Conservation (phyloP, 2,888 invertebrate genomes). For the Chaetogeoica ovagalla region DNA sequence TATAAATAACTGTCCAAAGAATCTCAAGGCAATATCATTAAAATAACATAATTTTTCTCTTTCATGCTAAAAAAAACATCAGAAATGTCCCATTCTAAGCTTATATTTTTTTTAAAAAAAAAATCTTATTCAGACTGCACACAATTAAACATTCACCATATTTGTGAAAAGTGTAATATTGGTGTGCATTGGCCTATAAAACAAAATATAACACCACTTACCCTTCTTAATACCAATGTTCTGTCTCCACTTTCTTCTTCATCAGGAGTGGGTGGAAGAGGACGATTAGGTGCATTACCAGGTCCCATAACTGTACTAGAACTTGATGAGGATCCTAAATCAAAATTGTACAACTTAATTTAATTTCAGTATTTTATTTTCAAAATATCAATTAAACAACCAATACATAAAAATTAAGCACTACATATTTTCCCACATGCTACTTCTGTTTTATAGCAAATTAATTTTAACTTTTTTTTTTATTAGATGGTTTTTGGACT, state of each 20-base stretch:
- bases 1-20: constrained; percentile 24
- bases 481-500: too few relatives aligned
- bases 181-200: constrained; percentile 40
- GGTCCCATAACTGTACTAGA: constrained; percentile 53
- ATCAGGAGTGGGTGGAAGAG: constrained; percentile 92
- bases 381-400: too few relatives aligned
- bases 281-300: constrained; percentile 81
- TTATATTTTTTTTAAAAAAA: neutral
- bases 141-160: constrained; percentile 33
- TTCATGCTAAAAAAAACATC: constrained; percentile 38
- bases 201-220: constrained; percentile 66
- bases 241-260: constrained; percentile 85
- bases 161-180: constrained; percentile 44
- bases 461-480: too few relatives aligned
- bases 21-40: constrained; percentile 4
- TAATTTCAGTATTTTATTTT: neutral
- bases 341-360: constrained; percentile 19
- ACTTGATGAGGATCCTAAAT: constrained; percentile 47
- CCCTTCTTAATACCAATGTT: constrained; percentile 90
- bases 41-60: constrained; percentile 12
- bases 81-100: constrained; percentile 50
- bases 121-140: constrained; percentile 6
- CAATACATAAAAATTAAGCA: too few relatives aligned
- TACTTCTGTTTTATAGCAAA: too few relatives aligned
- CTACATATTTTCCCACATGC: too few relatives aligned